A percentile compares a stretch with the other conserved stretches of the same genome.
Evolutionary conservation across 2,888 invertebrate species (phyloP).

Genomic region (Cataglyphis albicans): DNA sequence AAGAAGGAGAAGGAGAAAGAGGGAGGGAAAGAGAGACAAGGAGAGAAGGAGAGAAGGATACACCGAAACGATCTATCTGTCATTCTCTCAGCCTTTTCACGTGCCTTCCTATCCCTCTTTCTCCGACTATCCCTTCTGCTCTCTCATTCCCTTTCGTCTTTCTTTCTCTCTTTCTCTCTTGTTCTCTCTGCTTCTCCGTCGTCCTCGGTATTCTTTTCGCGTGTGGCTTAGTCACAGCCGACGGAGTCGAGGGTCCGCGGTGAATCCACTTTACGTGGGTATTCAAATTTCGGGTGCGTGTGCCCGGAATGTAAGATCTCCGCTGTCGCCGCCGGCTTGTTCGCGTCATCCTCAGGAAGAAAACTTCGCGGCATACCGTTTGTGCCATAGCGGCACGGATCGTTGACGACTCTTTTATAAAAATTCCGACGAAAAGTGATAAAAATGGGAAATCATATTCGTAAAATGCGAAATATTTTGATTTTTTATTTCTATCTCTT

Average conservation of each 20-base stretch:
- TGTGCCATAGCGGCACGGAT: neutral
- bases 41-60: neutral
- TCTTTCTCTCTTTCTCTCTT: conserved; percentile 3
- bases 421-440: neutral
- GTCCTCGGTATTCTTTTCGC: conserved; percentile 84
- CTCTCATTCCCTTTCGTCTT: conserved; percentile 1
- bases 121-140: neutral
- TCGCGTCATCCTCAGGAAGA: conserved; percentile 47
- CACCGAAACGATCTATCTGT: conserved; percentile 25
- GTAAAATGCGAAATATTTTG: neutral
- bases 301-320: conserved; percentile 82
- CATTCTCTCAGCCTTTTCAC: conserved; percentile 44
- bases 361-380: conserved; percentile 20
- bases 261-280: conserved; percentile 82
- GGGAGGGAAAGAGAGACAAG: too few species aligned
- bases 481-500: neutral
- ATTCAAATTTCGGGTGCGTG: conserved; percentile 83
- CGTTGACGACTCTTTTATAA: conserved; percentile 15
- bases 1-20: neutral
- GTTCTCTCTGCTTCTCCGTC: conserved; percentile 6
- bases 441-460: neutral
- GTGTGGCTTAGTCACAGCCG: conserved; percentile 82
- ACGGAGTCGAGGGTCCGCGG: conserved; percentile 61
- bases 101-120: conserved; percentile 8
- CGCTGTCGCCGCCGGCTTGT: conserved; percentile 47